Base-by-base conservation (phyloP, 2,797 vertebrate species). In the Syndactyla subalaris region DNA sequence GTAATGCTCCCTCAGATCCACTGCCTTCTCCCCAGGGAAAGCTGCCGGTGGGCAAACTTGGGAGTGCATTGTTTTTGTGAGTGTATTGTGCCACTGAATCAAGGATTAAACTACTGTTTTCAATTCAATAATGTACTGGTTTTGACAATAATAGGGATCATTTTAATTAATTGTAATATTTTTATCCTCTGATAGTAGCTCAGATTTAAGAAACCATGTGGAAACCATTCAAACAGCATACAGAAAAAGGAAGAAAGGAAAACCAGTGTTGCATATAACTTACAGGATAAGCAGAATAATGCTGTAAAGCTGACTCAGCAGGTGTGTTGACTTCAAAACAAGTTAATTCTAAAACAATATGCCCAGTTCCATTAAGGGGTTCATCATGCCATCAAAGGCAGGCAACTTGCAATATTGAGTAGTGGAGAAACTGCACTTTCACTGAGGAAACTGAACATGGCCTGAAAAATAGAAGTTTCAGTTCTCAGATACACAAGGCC, bases 171-270 rank as follows among this genome's bases (percentile, higher is more conserved):
- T 36, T 66, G 32, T 62, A 81, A 30, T 83, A 85, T 84, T 91
- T 72, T 85, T 89, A 88, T 80, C 51, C 29, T 92, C n/a, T 46
- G 78, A 83, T 89, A 89, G 48, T 80, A 88, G 54, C 51, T 87
- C 43, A 68, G 62, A 88, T 70, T 77, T 78, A 83, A 65, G 58
- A 83, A 94, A 34, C 10, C 36, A 14, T 8, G 6, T 46, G 55
- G 59, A 73, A 93, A 57, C 4, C 45, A n/a, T 5, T 34, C 26
- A 52, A 68, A 45, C 23, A 87, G 59, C 85, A 84, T 48, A 41
- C 7, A 74, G 41, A 63, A 82, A 57, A 71, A 48, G 14, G 19
- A 92, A 58, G 32, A 71, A 59, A 49, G 9, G 21, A 34, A 85
- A 85, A 89, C 2, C 9, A 15, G 4, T 12, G 6, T 63, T 86